phyloP scores from a whole-genome alignment of 2,797 vertebrate genomes.

The Phyllotis vaccarum region DNA sequence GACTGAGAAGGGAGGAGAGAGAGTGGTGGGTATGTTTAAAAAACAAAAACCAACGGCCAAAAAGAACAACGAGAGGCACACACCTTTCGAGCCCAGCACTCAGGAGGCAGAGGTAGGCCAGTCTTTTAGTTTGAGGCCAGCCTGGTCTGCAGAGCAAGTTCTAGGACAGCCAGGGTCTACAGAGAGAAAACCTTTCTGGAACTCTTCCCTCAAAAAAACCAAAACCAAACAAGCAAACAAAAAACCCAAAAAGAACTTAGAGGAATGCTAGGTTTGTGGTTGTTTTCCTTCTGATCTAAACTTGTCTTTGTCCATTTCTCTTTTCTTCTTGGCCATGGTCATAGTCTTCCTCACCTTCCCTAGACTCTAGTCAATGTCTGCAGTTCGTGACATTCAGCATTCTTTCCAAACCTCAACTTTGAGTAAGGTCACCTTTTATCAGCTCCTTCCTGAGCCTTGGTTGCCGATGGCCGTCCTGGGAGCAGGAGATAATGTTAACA shows the following conservation, averaged over 20 bases:
- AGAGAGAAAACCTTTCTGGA: not conserved
- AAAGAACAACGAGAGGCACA: too few species aligned
- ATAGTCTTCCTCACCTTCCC: not conserved
- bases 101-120: not conserved
- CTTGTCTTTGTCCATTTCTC: not conserved
- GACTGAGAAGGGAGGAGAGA: too few species aligned
- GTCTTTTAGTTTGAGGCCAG: not conserved
- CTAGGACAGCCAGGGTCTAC: not conserved
- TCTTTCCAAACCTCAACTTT: conserved; percentile 54
- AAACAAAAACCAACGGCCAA: too few species aligned
- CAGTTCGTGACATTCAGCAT: not conserved
- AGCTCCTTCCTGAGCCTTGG: not conserved
- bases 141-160: not conserved
- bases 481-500: not conserved
- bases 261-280: not conserved
- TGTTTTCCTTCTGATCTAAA: conserved; percentile 38
- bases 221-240: too few species aligned
- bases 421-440: conserved; percentile 32
- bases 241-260: not conserved
- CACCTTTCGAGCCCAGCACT: not conserved
- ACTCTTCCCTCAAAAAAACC: not conserved
- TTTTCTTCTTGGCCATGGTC: not conserved
- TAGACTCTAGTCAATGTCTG: conserved; percentile 37
- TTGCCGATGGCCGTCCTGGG: conserved; percentile 37
- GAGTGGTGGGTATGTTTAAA: too few species aligned